These are phyloP conservation scores for Cyclopterus lumpus DNA, from an alignment of 2,797 vertebrate genomes.

Conservation along the genomic window DNA sequence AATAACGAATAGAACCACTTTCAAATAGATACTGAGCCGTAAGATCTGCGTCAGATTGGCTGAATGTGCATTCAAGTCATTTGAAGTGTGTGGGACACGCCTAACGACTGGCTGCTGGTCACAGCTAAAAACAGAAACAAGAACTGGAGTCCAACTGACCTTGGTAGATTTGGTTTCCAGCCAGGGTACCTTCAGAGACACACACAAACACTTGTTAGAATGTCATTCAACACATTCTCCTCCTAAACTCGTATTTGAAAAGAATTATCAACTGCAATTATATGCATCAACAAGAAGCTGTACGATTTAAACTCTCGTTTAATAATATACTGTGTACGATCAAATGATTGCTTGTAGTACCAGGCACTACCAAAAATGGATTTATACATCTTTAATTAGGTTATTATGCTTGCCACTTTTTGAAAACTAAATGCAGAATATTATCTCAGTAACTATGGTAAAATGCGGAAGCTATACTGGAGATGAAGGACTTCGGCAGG, in stretches of 20 bases:
- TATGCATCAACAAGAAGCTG: background rate
- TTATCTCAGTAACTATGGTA: background rate
- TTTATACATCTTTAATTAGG: no score
- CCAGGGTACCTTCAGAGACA: slow-evolving; percentile 71
- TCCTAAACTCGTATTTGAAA: background rate
- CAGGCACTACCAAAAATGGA: no score
- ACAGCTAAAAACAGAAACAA: slow-evolving; percentile 24
- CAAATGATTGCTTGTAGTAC: background rate
- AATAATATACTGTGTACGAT: background rate
- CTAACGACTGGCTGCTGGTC: background rate
- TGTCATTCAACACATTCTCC: background rate
- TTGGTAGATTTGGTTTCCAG: slow-evolving; percentile 71
- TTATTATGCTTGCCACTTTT: background rate
- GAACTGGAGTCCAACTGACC: slow-evolving; percentile 64
- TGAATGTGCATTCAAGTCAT: background rate
- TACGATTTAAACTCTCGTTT: background rate
- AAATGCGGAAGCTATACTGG: background rate
- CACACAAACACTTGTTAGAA: slow-evolving; percentile 15
- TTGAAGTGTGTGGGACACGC: background rate
- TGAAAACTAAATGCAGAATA: background rate
- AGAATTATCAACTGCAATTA: background rate
- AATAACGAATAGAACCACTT: background rate
- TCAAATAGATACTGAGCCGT: background rate
- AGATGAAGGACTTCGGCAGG: background rate
- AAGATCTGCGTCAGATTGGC: background rate